Base-by-base conservation (phyloP, 2,888 invertebrate genomes). In the Macrophya annulata region DNA sequence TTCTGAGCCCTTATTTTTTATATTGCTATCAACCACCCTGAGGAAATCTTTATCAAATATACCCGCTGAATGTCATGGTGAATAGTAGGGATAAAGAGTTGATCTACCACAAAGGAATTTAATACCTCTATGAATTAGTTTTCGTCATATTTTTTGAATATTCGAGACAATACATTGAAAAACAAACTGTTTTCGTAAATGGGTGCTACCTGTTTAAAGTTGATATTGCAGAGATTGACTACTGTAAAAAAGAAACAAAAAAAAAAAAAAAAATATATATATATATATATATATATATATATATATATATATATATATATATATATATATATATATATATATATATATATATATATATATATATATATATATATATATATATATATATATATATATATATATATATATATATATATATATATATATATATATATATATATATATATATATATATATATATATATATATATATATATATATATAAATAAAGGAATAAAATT, bases 201-300 rank as follows among this genome's bases (percentile, higher is more conserved):
- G 43, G 62, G 81, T 77, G 77, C 55, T 55, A 77, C 77, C 77
- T 77, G 25, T 81, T 43, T 25, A 51, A 81, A 40, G 12, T 62
- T 62, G 21, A 81, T 59, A 62, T 62, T 3, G 59, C 21, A 59
- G 59, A 59, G 62, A 43, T 81, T 43, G 59, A 43, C 21, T 43
- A 43, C 43, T 40, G 25, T 59, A 8, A 43, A 81, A 62, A 51
- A 51, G 25, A 45, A 55, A 51, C 21, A 77, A 6, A 17, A 77
- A 51, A 51, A 2, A n/a, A n/a, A n/a, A n/a, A n/a, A n/a, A n/a
- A n/a, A n/a, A n/a, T n/a, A n/a, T n/a, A n/a, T n/a, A n/a, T n/a
- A n/a, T n/a, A n/a, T n/a, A n/a, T n/a, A n/a, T n/a, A n/a, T n/a
- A n/a, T n/a, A n/a, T n/a, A n/a, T n/a, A n/a, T n/a, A n/a, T n/a